A percentile compares a stretch with the other conserved stretches of the same genome.
These are phyloP conservation scores for Tupiocoris notatus DNA, from an alignment of 2,888 invertebrate genomes.

Conservation along the genomic window DNA sequence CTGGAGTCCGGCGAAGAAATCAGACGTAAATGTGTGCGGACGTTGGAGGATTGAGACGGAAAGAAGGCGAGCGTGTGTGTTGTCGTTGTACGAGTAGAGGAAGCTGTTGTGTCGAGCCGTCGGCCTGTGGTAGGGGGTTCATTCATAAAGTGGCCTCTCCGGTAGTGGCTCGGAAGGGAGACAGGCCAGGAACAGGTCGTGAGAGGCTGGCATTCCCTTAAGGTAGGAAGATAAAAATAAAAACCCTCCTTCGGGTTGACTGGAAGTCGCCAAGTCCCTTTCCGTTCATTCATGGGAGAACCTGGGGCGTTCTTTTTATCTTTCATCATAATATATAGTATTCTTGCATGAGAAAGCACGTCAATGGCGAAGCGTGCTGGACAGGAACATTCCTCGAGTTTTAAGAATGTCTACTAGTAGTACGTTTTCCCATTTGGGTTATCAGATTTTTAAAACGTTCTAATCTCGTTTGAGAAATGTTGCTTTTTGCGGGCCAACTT, in stretches of 20 bases:
- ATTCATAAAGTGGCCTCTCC: neutral
- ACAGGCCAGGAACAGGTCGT: neutral
- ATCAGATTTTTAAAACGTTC: too few relatives aligned
- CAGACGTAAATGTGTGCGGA: too few relatives aligned
- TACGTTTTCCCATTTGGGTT: too few relatives aligned
- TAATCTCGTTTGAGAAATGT: too few relatives aligned
- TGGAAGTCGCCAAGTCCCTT: neutral
- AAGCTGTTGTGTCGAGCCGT: too few relatives aligned
- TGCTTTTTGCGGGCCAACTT: too few relatives aligned
- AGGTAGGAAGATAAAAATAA: neutral
- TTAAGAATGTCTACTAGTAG: too few relatives aligned
- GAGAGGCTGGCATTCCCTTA: neutral
- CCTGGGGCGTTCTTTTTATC: neutral
- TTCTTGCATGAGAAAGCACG: too few relatives aligned
- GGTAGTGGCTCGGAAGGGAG: neutral
- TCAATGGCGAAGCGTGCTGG: too few relatives aligned
- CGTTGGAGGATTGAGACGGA: neutral
- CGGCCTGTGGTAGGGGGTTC: neutral
- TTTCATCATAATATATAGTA: too few relatives aligned
- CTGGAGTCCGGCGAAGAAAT: too few relatives aligned
- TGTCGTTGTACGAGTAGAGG: neutral
- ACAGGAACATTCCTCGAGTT: too few relatives aligned
- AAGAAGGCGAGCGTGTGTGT: neutral
- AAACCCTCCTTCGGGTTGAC: neutral
- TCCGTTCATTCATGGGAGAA: neutral